Conservation (phyloP, 2,888 invertebrate genomes). For the Pegoplata infirma region DNA sequence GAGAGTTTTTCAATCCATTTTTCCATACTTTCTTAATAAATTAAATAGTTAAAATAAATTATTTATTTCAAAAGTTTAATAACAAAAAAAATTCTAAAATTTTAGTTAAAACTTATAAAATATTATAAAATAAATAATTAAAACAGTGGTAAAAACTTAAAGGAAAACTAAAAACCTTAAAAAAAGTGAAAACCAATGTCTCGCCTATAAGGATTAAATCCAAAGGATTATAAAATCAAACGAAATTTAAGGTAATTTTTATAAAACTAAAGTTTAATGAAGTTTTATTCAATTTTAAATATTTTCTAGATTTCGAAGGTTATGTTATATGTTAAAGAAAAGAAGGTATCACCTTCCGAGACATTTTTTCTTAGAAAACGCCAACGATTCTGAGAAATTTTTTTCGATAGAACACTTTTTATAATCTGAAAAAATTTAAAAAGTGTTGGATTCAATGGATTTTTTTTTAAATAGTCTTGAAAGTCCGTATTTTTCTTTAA, state of each 20-base stretch:
- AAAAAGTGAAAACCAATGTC: constrained; percentile 11
- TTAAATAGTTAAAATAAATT: neutral
- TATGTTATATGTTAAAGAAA: too few relatives aligned
- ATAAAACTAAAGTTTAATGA: too few relatives aligned
- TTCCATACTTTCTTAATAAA: constrained; percentile 3
- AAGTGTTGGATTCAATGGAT: too few relatives aligned
- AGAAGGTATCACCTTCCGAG: too few relatives aligned
- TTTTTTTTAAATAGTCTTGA: too few relatives aligned
- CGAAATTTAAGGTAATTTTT: constrained; percentile 25
- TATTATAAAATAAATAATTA: neutral
- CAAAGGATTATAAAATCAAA: constrained; percentile 6
- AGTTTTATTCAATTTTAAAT: too few relatives aligned
- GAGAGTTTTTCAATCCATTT: constrained; percentile 17
- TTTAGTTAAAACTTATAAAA: neutral
- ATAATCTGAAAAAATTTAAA: too few relatives aligned
- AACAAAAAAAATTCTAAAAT: neutral
- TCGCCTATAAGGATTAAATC: neutral
- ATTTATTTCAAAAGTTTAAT: neutral
- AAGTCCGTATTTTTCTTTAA: too few relatives aligned
- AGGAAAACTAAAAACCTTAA: neutral
- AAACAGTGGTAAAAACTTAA: neutral
- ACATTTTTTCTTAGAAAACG: too few relatives aligned
- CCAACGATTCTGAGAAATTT: too few relatives aligned
- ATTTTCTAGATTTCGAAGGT: too few relatives aligned
- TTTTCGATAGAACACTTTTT: too few relatives aligned